These are phyloP conservation scores for Panagrolaimus sp. DNA, from an alignment of 1,140 invertebrate species.

Conservation along the genomic window DNA sequence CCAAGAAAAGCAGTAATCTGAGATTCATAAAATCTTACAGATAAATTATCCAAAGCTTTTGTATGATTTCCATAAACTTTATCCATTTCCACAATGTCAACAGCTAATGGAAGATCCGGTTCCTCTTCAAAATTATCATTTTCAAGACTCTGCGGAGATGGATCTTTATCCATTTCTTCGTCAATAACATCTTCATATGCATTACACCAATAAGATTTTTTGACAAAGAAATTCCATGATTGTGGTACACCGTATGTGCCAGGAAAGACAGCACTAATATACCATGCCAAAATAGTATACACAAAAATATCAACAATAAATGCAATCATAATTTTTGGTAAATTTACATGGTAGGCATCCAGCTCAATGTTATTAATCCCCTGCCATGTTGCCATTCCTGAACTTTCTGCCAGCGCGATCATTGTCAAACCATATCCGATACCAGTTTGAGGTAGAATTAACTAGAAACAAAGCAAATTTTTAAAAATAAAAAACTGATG, in stretches of 20 bases:
- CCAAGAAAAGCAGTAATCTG: slow-evolving; percentile 45
- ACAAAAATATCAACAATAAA: slow-evolving; percentile 66
- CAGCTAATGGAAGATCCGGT: slow-evolving; percentile 62
- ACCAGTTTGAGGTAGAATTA: slow-evolving; percentile 42
- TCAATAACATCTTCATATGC: not conserved
- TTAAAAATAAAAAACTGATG: not conserved
- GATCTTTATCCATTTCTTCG: not conserved
- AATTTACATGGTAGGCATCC: slow-evolving; percentile 16
- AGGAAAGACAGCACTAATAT: slow-evolving; percentile 70
- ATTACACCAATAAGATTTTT: slow-evolving; percentile 62
- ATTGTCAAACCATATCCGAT: slow-evolving; percentile 45
- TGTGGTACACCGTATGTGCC: slow-evolving; percentile 66
- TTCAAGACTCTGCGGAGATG: slow-evolving; percentile 11
- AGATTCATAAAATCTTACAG: slow-evolving; percentile 60
- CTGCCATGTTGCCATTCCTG: slow-evolving; percentile 22
- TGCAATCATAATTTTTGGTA: slow-evolving; percentile 64
- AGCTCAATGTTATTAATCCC: slow-evolving; percentile 18
- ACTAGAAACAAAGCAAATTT: too few relatives aligned
- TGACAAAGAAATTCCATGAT: slow-evolving; percentile 67
- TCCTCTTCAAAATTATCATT: slow-evolving; percentile 63
- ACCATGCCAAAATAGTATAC: slow-evolving; percentile 67
- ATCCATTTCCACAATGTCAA: slow-evolving; percentile 65
- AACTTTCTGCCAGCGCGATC: slow-evolving; percentile 21
- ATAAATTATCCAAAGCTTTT: slow-evolving; percentile 61
- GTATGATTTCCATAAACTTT: slow-evolving; percentile 64